These are phyloP conservation scores for Augochlorella aurata DNA, from an alignment of 2,888 invertebrate genomes.

Conservation along the genomic window DNA sequence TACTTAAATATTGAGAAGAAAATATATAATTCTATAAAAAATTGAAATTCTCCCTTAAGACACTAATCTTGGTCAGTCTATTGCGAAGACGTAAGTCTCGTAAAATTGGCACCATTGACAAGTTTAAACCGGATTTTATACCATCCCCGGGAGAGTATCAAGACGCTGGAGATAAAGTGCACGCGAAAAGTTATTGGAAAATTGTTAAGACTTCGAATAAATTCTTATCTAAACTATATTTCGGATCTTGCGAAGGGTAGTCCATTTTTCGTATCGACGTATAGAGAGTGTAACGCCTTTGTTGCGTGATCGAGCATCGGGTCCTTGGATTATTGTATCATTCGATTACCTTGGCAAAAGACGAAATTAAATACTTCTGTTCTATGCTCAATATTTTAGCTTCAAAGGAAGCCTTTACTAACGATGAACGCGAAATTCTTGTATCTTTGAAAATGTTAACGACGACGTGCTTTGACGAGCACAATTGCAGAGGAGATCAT, in stretches of 20 bases:
- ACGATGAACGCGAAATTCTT: neutral
- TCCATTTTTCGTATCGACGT: neutral
- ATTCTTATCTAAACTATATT: neutral
- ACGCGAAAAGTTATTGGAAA: neutral
- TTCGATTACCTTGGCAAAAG: neutral
- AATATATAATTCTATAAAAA: too few species aligned
- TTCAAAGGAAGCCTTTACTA: neutral
- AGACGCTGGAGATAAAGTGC: neutral
- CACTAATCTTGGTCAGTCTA: neutral
- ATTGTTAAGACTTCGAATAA: neutral
- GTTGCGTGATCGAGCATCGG: neutral
- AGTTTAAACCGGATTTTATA: neutral
- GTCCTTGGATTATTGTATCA: neutral
- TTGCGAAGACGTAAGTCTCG: neutral
- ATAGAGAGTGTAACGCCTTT: neutral
- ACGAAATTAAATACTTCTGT: neutral
- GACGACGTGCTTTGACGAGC: neutral
- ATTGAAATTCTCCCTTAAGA: neutral
- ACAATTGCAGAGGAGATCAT: neutral
- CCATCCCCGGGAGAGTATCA: neutral
- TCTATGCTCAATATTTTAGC: neutral
- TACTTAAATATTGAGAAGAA: too few species aligned
- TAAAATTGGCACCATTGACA: constrained; percentile 3
- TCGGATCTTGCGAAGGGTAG: neutral
- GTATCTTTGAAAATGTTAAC: neutral